Evolutionary conservation across 2,113 vertebrate species (phyloP).

Genomic region (Capra hircus): DNA sequence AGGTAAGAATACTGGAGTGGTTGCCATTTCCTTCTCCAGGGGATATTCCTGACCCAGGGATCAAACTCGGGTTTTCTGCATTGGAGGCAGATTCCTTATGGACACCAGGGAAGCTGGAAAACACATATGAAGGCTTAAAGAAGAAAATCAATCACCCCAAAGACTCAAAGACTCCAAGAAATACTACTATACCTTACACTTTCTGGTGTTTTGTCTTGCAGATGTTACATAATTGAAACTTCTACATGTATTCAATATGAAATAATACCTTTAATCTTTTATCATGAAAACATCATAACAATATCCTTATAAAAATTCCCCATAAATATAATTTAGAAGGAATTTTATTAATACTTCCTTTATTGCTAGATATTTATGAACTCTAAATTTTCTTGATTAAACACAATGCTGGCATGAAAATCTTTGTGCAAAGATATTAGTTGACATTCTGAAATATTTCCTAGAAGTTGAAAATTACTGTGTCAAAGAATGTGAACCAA

Average conservation of each 20-base stretch:
- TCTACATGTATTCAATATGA: background rate
- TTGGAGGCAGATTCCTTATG: background rate
- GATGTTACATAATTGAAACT: background rate
- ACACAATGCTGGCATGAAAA: background rate
- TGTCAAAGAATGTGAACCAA: background rate
- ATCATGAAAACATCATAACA: background rate
- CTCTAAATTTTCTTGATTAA: background rate
- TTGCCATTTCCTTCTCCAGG: background rate
- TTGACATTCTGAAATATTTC: background rate
- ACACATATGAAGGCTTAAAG: background rate
- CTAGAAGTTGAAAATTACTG: background rate
- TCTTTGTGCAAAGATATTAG: background rate
- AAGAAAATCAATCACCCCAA: background rate
- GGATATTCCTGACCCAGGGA: background rate
- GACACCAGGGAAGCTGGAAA: background rate
- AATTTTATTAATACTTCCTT: background rate
- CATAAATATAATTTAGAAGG: background rate
- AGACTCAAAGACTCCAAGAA: background rate
- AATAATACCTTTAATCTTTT: background rate
- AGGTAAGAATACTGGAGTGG: background rate
- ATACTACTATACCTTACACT: background rate
- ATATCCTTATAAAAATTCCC: background rate
- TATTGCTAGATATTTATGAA: background rate
- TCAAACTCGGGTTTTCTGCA: background rate
- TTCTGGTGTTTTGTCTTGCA: background rate